Evolutionary conservation across 2,113 vertebrate genomes (phyloP).

Genomic region (Nematolebias whitei): DNA sequence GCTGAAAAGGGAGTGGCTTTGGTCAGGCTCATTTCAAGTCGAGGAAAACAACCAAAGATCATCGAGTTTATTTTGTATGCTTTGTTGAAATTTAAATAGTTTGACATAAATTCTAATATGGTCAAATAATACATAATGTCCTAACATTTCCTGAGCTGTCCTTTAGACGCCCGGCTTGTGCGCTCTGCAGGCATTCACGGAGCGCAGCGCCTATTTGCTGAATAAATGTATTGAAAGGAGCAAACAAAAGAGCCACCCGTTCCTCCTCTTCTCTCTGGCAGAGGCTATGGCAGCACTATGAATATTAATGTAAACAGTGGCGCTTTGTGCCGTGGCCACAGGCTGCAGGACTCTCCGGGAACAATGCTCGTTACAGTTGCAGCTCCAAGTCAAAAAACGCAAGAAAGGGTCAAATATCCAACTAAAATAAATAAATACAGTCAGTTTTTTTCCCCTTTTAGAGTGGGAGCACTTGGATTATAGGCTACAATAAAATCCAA

Average conservation of each 20-base stretch:
- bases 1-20: slow-evolving; percentile 83
- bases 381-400: slow-evolving; percentile 54
- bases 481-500: not conserved
- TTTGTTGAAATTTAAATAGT: not conserved
- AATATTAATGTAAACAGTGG: slow-evolving; percentile 88
- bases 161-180: slow-evolving; percentile 62
- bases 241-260: slow-evolving; percentile 88
- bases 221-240: slow-evolving; percentile 86
- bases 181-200: slow-evolving; percentile 78
- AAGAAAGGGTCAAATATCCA: slow-evolving; percentile 29
- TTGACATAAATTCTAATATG: too few species aligned
- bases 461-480: not conserved
- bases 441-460: not conserved
- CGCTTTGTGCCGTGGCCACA: slow-evolving; percentile 83
- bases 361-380: slow-evolving; percentile 81
- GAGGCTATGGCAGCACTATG: slow-evolving; percentile 84
- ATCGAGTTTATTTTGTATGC: slow-evolving; percentile 7
- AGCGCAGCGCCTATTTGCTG: slow-evolving; percentile 78
- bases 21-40: slow-evolving; percentile 52
- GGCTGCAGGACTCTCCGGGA: slow-evolving; percentile 79
- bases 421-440: not conserved
- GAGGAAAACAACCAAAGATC: slow-evolving; percentile 22
- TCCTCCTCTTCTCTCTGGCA: slow-evolving; percentile 81
- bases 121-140: too few species aligned
- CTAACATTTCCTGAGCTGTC: slow-evolving; percentile 3